phyloP scores from a whole-genome alignment of 2,797 vertebrate species.

The Cirrhinus mrigala region DNA sequence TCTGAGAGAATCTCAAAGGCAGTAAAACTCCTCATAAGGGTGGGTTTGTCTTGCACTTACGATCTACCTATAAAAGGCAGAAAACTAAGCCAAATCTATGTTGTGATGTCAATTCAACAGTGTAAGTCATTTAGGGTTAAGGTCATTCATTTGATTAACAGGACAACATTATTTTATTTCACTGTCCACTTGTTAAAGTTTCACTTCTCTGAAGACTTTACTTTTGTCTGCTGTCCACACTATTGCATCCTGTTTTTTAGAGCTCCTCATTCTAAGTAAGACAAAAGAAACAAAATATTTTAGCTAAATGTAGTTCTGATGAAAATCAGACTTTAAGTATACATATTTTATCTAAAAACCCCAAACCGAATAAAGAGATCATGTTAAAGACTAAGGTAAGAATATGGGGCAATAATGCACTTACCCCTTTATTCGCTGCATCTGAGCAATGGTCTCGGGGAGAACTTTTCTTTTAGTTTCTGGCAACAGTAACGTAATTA shows the following conservation, averaged over 20 bases:
- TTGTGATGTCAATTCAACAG: not conserved
- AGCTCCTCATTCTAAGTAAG: not conserved
- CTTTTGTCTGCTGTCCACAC: not conserved
- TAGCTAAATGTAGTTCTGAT: not conserved
- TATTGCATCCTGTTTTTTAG: not conserved
- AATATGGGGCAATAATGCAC: not conserved
- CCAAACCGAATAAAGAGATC: not conserved
- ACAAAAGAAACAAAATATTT: not conserved
- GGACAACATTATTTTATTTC: not conserved
- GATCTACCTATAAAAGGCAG: not conserved
- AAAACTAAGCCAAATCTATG: not conserved
- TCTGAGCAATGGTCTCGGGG: conserved; percentile 83
- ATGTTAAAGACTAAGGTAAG: not conserved
- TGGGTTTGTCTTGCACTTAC: not conserved
- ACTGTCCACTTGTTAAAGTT: not conserved
- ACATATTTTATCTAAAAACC: not conserved
- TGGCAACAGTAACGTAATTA: conserved; percentile 84
- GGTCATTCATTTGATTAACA: too few species aligned
- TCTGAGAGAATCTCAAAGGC: not conserved
- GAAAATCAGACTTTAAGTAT: not conserved
- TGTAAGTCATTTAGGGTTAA: not conserved
- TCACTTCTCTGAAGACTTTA: conserved; percentile 5
- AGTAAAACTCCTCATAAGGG: not conserved
- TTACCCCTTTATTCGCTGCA: conserved; percentile 84
- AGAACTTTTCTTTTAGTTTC: conserved; percentile 83